These are phyloP conservation scores for Catagonus wagneri DNA, from an alignment of 2,113 vertebrate genomes.

Conservation along the genomic window DNA sequence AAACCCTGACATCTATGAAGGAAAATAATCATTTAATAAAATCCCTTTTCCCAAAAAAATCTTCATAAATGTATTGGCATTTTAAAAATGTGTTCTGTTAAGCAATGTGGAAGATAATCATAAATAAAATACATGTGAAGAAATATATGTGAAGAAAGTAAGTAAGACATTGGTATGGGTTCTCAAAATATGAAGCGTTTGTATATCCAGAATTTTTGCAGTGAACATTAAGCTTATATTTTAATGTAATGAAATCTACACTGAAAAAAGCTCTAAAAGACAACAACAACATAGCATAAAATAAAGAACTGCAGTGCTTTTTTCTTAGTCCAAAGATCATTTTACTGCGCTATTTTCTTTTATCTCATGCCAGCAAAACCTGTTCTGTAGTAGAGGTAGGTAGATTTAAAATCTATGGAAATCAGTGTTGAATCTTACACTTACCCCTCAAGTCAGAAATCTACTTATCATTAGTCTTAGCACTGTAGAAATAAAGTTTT, in stretches of 20 bases:
- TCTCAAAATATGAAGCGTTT: background rate
- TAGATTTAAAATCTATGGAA: background rate
- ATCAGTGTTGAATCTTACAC: background rate
- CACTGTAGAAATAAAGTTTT: background rate
- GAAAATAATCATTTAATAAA: background rate
- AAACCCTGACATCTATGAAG: background rate
- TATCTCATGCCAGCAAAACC: background rate
- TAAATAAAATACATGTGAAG: background rate
- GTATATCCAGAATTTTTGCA: background rate
- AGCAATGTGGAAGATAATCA: background rate
- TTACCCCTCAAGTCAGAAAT: background rate
- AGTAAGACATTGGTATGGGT: background rate
- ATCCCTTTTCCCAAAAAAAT: background rate
- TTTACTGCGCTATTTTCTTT: background rate
- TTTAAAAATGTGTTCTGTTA: background rate
- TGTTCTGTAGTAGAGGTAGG: background rate
- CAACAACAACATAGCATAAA: background rate
- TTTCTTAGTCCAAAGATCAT: background rate
- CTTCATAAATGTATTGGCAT: background rate
- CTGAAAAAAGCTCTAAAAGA: background rate
- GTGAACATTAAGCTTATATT: background rate
- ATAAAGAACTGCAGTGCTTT: background rate
- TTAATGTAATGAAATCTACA: background rate
- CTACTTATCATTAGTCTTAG: background rate
- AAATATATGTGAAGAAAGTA: background rate